Evolutionary conservation across 2,797 vertebrate genomes (phyloP).

Genomic region (Buphagus erythrorhynchus): DNA sequence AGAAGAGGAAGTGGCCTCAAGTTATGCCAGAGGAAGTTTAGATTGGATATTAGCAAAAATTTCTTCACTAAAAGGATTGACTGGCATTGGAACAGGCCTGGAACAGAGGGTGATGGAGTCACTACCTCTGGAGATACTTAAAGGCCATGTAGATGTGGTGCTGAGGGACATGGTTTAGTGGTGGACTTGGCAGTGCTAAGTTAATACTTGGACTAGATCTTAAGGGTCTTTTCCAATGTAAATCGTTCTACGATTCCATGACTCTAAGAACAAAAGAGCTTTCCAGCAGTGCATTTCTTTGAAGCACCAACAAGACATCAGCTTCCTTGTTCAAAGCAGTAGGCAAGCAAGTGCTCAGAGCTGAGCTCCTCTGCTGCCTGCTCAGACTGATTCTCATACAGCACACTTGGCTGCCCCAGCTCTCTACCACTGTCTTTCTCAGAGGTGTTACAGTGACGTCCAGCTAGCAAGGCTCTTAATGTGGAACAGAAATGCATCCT

Average conservation of each 20-base stretch:
- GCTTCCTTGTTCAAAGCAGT: neutral
- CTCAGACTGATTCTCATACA: neutral
- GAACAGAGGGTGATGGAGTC: neutral
- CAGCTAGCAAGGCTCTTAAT: neutral
- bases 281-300: neutral
- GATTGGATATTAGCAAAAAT: neutral
- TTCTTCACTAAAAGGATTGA: neutral
- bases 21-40: neutral
- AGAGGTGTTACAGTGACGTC: neutral
- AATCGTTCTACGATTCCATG: neutral
- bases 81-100: neutral
- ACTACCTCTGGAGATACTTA: neutral
- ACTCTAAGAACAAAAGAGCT: neutral
- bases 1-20: neutral
- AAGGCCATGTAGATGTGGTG: neutral
- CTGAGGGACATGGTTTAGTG: neutral
- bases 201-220: neutral
- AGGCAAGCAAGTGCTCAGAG: neutral
- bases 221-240: neutral
- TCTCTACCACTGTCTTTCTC: neutral
- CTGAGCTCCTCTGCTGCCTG: neutral
- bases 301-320: neutral
- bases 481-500: neutral
- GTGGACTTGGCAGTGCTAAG: neutral
- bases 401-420: neutral